Evolutionary conservation across 2,888 invertebrate genomes (phyloP).

Genomic region (Heliconius sara): DNA sequence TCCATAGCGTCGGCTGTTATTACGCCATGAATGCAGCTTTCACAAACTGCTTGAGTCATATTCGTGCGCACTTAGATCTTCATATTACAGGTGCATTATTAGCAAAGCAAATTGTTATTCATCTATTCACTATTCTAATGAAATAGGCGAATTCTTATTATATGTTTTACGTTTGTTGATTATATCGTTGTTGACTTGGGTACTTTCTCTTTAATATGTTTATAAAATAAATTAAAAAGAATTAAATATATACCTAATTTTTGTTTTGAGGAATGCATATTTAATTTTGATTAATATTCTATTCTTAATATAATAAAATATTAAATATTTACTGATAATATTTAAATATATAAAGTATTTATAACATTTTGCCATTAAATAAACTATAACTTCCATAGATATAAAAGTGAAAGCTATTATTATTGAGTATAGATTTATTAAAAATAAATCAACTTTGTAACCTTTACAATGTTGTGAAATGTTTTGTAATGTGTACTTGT

Average conservation of each 20-base stretch:
- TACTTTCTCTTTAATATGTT: neutral
- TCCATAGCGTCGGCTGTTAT: conserved; percentile 41
- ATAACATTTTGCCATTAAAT: neutral
- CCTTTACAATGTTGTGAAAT: conserved; percentile 4
- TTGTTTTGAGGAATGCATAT: neutral
- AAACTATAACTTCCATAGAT: neutral
- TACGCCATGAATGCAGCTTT: conserved; percentile 43
- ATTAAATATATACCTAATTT: neutral
- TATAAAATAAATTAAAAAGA: neutral
- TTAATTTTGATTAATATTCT: neutral
- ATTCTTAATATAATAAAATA: neutral
- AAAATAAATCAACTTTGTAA: neutral
- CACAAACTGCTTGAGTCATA: conserved; percentile 40
- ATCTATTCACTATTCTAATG: neutral
- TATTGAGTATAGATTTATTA: neutral
- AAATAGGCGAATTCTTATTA: neutral
- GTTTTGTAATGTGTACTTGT: neutral
- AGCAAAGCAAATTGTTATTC: neutral
- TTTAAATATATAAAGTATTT: neutral
- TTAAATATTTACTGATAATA: neutral
- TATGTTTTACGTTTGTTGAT: neutral
- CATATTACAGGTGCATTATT: neutral
- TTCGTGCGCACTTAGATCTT: neutral
- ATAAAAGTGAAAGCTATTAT: neutral
- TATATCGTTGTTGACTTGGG: neutral